These are phyloP conservation scores for Oryctes rhinoceros DNA, from an alignment of 1,140 invertebrate species.

Conservation along the genomic window DNA sequence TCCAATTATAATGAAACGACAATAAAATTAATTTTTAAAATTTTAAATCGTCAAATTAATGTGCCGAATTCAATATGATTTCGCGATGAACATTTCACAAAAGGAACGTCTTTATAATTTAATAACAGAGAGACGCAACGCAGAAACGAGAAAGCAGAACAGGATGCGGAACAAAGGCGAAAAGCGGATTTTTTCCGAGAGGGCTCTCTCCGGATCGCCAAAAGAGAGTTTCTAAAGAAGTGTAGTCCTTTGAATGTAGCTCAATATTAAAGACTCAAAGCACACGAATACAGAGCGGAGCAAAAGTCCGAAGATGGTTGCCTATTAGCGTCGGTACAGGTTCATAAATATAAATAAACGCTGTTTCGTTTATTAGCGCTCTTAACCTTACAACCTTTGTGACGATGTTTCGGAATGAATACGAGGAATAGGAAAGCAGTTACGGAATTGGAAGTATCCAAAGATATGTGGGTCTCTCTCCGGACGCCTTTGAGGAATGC, in stretches of 20 bases:
- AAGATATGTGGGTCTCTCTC: too few species aligned
- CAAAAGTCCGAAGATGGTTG: neutral
- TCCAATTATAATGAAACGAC: too few species aligned
- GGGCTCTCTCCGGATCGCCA: neutral
- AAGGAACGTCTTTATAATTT: neutral
- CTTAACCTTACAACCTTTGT: too few species aligned
- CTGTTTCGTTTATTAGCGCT: neutral
- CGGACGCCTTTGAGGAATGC: too few species aligned
- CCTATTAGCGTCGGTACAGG: neutral
- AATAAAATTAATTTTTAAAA: neutral
- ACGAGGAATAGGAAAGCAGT: too few species aligned
- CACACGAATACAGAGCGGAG: neutral
- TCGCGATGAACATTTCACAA: neutral
- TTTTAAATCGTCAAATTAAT: neutral
- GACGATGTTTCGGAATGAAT: too few species aligned
- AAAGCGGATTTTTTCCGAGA: neutral
- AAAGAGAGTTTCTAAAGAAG: neutral
- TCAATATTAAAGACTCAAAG: neutral
- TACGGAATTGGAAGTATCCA: too few species aligned
- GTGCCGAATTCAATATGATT: slow-evolving; percentile 11
- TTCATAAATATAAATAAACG: slow-evolving; percentile 19
- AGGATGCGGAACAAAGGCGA: slow-evolving; percentile 1
- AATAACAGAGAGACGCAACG: neutral
- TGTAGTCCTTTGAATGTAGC: neutral
- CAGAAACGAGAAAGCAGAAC: neutral